A percentile compares a stretch with the other conserved stretches of the same genome.
phyloP scores from a whole-genome alignment of 1,140 invertebrate species.

The Temnothorax curvispinosus region DNA sequence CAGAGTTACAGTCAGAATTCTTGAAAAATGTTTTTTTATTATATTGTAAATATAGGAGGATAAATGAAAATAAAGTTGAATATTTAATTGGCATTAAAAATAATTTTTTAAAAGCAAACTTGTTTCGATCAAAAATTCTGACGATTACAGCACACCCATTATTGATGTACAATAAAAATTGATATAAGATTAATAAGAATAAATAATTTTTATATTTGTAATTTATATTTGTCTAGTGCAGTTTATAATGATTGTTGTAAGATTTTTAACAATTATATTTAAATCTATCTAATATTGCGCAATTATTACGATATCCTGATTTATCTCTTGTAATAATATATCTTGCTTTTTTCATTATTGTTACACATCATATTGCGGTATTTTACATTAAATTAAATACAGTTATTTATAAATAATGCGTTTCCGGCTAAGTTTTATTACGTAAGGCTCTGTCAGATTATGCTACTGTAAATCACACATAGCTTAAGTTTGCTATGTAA shows the following conservation, averaged over 20 bases:
- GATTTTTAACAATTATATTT: conserved; percentile 54
- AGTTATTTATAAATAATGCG: conserved; percentile 51
- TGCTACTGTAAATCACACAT: conserved; percentile 79
- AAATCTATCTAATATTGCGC: conserved; percentile 64
- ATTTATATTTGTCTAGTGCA: conserved; percentile 26
- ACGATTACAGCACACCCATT: conserved; percentile 63
- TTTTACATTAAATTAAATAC: conserved; percentile 68
- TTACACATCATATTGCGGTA: conserved; percentile 58
- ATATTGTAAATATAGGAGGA: background rate
- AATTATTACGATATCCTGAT: conserved; percentile 43
- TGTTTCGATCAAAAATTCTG: conserved; percentile 68
- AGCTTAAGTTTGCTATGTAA: conserved; percentile 77
- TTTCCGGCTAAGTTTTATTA: conserved; percentile 77
- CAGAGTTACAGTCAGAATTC: conserved; percentile 68
- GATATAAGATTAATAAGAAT: conserved; percentile 24
- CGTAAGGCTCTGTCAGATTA: conserved; percentile 78
- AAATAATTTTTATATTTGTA: conserved; percentile 65
- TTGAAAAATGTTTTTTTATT: conserved; percentile 49
- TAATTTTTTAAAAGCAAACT: conserved; percentile 13
- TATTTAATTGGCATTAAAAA: background rate
- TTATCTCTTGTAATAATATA: conserved; percentile 55
- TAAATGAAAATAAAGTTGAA: background rate
- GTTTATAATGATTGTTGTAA: conserved; percentile 60
- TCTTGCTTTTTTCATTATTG: conserved; percentile 55
- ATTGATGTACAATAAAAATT: conserved; percentile 31